Evolutionary conservation across 1,140 invertebrate species (phyloP), one percentile per base, ranked within the genome.

Genomic region (Sitobion miscanthi): DNA sequence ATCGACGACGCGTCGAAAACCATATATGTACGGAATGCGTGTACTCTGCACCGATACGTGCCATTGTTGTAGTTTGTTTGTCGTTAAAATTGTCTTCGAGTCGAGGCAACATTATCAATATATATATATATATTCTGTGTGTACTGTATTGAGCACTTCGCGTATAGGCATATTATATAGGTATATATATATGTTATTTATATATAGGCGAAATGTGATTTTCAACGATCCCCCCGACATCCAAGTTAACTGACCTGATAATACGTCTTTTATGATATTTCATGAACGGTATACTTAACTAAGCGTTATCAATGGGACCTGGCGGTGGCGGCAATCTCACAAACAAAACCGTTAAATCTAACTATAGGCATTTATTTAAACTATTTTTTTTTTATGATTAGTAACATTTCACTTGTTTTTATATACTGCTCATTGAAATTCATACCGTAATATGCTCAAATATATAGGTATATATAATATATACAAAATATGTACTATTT

Each of bases 1-100:
- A 92, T 35, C 49, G 88, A 54, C 88, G 88, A 49, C 45, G 45
- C 87, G 87, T 90, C 89, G 54, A 57, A 93, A 83, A 86, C 47
- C 91, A 57, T 57, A 85, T 57, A 85, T 57, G 91, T 83, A 86
- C 49, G 82, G 91, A 93, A 93, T 93, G 91, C 82, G 77, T 45
- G 77, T 82, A 45, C 35, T 35, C 30, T 52, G 62, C 91, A 52
- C 91, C 82, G 45, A 49, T 82, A 92, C 91, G 91, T 92, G 91
- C 91, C 91, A 52, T 83, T 86, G 82, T 93, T 85, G 91, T 54
- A 23, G 91, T 57, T 89, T 35, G 69, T 92, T 57, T 49, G 69
- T 52, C 90, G 82, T 45, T 54, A 7, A 54, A 93, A 93, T 86
- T 45, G 91, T 86, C 91, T 93, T 62, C 82, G 91, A 82, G 42